Evolutionary conservation across 2,888 invertebrate species (phyloP).

Genomic region (Orgyia antiqua): DNA sequence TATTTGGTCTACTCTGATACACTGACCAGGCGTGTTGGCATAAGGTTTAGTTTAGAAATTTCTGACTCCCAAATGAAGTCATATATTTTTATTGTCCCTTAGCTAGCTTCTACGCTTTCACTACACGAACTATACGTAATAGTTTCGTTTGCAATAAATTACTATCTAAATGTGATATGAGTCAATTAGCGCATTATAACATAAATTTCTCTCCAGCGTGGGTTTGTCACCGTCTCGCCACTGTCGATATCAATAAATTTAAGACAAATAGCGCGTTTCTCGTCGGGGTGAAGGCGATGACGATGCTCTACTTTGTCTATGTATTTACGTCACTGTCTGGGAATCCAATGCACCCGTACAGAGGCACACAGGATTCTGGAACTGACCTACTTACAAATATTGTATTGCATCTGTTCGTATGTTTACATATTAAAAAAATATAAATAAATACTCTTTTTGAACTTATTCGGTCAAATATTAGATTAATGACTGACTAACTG

Average conservation of each 20-base stretch:
- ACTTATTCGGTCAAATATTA: background rate
- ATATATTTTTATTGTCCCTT: too few relatives aligned
- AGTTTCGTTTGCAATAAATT: too few relatives aligned
- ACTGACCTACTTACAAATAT: constrained; percentile 72
- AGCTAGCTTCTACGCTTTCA: too few relatives aligned
- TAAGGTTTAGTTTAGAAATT: too few relatives aligned
- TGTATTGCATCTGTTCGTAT: constrained; percentile 32
- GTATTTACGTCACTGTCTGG: constrained; percentile 71
- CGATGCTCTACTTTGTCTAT: constrained; percentile 74
- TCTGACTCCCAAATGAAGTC: too few relatives aligned
- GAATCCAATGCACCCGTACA: constrained; percentile 57
- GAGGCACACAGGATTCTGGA: too few relatives aligned
- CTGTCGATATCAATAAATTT: constrained; percentile 73
- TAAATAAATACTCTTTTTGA: background rate
- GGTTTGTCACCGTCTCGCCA: constrained; percentile 73
- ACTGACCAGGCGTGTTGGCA: too few relatives aligned
- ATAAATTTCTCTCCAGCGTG: constrained; percentile 55
- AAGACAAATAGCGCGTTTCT: constrained; percentile 68
- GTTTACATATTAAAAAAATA: background rate
- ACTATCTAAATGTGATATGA: too few relatives aligned
- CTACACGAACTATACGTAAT: too few relatives aligned
- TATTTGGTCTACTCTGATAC: too few relatives aligned
- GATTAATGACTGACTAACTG: too few relatives aligned
- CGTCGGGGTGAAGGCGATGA: constrained; percentile 65
- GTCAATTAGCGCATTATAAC: constrained; percentile 40